Percentiles rank a stretch among this genome's conserved stretches.
Evolutionary conservation across 2,888 invertebrate species (phyloP).

Genomic region (Corbicula japonica): DNA sequence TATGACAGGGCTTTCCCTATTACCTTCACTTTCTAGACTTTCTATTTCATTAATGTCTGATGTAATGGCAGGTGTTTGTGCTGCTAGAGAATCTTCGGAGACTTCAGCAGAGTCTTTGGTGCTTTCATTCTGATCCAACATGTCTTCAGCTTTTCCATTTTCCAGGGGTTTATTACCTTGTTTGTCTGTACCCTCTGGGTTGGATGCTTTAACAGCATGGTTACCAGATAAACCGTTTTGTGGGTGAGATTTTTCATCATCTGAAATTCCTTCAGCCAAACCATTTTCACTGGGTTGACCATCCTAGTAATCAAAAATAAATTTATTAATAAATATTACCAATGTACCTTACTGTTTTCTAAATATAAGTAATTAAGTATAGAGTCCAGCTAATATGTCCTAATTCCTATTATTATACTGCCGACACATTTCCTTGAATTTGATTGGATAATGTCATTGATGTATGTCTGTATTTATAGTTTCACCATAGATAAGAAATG

Average conservation of each 20-base stretch:
- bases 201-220: background rate
- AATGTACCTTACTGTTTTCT: too few species aligned
- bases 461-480: too few species aligned
- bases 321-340: too few species aligned
- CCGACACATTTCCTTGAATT: too few species aligned
- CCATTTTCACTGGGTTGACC: constrained; percentile 31
- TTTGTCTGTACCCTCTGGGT: constrained; percentile 3
- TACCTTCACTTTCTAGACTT: constrained; percentile 7
- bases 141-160: constrained; percentile 6
- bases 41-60: constrained; percentile 8
- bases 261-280: constrained; percentile 4
- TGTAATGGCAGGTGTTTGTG: constrained; percentile 2
- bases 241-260: constrained; percentile 2
- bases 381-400: too few species aligned
- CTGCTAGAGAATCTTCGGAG: background rate
- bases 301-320: too few species aligned
- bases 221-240: constrained; percentile 11
- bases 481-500: too few species aligned
- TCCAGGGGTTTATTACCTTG: constrained; percentile 4
- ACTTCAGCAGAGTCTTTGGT: constrained; percentile 14
- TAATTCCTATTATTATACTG: too few species aligned
- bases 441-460: too few species aligned
- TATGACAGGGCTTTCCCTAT: constrained; percentile 9
- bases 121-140: constrained; percentile 5
- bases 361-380: too few species aligned